Base-by-base conservation (phyloP, 2,113 vertebrate genomes). In the Zapornia atra region DNA sequence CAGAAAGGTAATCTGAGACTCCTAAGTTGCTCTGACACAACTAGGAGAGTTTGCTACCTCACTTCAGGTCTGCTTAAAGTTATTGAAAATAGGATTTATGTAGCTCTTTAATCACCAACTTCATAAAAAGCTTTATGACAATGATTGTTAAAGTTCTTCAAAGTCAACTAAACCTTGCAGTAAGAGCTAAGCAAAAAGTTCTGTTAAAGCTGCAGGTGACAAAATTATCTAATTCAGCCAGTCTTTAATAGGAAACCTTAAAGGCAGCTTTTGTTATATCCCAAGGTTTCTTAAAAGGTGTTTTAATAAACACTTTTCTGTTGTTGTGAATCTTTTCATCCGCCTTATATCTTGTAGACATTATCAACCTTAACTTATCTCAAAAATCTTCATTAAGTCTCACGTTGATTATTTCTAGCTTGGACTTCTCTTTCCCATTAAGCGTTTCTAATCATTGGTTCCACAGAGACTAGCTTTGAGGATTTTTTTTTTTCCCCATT, bases 221-320 rank as follows among this genome's bases (percentile, higher is more conserved):
- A 83, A 97, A 98, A 92, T 97, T 97, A 96, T 92, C 86, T 76
- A 92, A 93, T 96, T 94, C 53, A 85, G 90, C 29, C 33, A 90
- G n/a, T 70, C 61, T 96, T 97, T 97, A 97, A 96, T 87, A 95
- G 65, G 56, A 92, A 96, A 40, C 48, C 93, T 97, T 96, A 94
- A 97, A 98, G 89, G 61, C 68, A 72, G 63, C 17, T 93, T 96
- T 98, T 94, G 36, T 96, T 97, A 95, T 90, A 96, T 94, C 75
- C 78, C 64, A 86, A 73, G 73, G 68, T 89, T 95, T 96, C 90
- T 95, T 97, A 81, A 98, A 97, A 98, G 86, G 94, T 95, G 84
- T 97, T 97, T 97, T 97, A 98, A 98, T 95, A 97, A 98, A 98
- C 93, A 97, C 97, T 94, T 97, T 87, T 94, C 86, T 94, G 91